These are phyloP conservation scores for Hippolais icterina DNA, from an alignment of 2,113 vertebrate genomes.

Conservation along the genomic window DNA sequence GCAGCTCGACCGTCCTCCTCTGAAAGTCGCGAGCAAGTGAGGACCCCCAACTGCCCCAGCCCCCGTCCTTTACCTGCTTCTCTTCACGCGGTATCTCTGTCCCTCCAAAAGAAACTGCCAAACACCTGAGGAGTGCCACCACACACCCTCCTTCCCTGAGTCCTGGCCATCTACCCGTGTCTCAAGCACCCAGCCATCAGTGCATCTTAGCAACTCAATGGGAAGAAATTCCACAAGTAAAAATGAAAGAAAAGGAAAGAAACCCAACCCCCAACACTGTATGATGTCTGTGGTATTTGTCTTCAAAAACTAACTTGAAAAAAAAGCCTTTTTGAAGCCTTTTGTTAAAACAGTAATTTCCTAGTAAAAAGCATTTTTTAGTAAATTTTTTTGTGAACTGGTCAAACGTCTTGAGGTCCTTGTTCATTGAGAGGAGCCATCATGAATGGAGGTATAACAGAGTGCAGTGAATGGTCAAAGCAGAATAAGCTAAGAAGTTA, in stretches of 20 bases:
- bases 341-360: not conserved
- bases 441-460: not conserved
- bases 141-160: no score
- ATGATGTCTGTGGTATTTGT: not conserved
- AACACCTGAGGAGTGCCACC: no score
- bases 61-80: not conserved
- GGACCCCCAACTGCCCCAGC: not conserved
- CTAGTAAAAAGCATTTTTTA: not conserved
- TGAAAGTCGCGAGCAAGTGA: not conserved
- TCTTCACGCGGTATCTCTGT: no score
- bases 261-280: no score
- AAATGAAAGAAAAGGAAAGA: no score
- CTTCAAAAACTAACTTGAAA: not conserved
- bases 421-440: not conserved
- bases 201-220: no score
- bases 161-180: no score
- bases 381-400: not conserved
- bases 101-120: no score
- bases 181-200: no score
- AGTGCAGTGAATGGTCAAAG: not conserved
- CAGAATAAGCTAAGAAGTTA: not conserved
- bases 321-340: not conserved
- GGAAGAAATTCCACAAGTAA: no score
- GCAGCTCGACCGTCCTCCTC: not conserved
- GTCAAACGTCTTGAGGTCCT: not conserved